These are phyloP conservation scores for Sarcoramphus papa DNA, from an alignment of 2,797 vertebrate genomes.

Conservation along the genomic window DNA sequence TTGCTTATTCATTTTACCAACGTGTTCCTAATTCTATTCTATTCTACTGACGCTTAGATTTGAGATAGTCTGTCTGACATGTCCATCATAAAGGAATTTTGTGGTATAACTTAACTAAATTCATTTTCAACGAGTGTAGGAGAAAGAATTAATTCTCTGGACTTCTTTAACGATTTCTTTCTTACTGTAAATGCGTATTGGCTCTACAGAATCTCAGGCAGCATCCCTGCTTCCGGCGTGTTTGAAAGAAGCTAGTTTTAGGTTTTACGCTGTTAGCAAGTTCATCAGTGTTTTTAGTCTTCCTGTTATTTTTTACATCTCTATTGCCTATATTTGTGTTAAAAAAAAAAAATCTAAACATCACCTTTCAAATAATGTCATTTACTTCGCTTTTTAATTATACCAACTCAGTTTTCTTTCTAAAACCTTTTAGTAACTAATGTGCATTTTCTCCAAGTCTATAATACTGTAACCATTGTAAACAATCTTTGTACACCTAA, in stretches of 20 bases:
- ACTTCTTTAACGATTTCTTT: not conserved
- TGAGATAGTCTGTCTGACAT: not conserved
- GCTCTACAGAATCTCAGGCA: not conserved
- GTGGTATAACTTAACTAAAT: not conserved
- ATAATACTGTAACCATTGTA: not conserved
- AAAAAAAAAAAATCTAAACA: not conserved
- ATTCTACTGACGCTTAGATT: not conserved
- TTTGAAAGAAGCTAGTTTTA: not conserved
- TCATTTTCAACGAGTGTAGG: not conserved
- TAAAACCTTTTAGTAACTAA: not conserved
- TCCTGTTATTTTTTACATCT: not conserved
- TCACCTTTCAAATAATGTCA: not conserved
- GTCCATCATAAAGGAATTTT: not conserved
- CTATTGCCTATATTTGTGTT: not conserved
- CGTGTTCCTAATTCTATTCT: not conserved
- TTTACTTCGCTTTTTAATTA: not conserved
- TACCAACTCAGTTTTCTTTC: not conserved
- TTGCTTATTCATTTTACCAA: not conserved
- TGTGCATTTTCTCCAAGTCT: not conserved
- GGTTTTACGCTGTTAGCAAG: not conserved
- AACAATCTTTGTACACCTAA: not conserved
- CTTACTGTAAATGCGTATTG: not conserved
- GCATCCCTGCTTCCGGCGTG: not conserved
- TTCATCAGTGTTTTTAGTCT: not conserved
- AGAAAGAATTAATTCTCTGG: not conserved